A percentile compares a stretch with the other conserved stretches of the same genome.
Conservation (phyloP, 2,888 invertebrate species). For the Plusia festucae region DNA sequence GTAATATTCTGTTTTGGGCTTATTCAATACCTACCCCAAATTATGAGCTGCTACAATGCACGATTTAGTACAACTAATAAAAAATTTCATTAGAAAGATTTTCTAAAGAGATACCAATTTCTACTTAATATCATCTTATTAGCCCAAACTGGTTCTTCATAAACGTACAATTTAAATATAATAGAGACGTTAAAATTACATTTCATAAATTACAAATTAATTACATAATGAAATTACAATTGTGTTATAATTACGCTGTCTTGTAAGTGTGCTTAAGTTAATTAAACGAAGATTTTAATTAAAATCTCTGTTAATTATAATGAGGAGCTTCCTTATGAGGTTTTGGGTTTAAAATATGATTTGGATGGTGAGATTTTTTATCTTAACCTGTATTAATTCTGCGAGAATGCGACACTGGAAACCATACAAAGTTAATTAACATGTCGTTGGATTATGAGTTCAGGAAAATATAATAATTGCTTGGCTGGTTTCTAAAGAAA, state of each 20-base stretch:
- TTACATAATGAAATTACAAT: slow-evolving; percentile 40
- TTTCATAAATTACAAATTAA: slow-evolving; percentile 37
- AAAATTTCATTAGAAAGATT: too few relatives aligned
- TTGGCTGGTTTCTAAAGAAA: too few relatives aligned
- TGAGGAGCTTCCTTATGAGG: not conserved
- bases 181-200: slow-evolving; percentile 23
- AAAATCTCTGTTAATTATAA: slow-evolving; percentile 25
- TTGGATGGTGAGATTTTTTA: not conserved
- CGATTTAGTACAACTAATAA: too few relatives aligned
- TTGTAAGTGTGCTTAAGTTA: slow-evolving; percentile 41
- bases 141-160: slow-evolving; percentile 8
- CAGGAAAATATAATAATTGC: too few relatives aligned
- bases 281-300: slow-evolving; percentile 56
- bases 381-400: too few relatives aligned
- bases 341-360: not conserved
- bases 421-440: not conserved
- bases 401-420: not conserved
- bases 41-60: too few relatives aligned
- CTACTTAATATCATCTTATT: not conserved
- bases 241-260: slow-evolving; percentile 36
- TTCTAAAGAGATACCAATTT: not conserved
- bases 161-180: slow-evolving; percentile 10
- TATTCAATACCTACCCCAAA: too few relatives aligned
- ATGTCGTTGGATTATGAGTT: not conserved
- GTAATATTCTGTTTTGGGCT: too few relatives aligned